These are phyloP conservation scores for Candoia aspera DNA, from an alignment of 2,113 vertebrate genomes.

Conservation along the genomic window DNA sequence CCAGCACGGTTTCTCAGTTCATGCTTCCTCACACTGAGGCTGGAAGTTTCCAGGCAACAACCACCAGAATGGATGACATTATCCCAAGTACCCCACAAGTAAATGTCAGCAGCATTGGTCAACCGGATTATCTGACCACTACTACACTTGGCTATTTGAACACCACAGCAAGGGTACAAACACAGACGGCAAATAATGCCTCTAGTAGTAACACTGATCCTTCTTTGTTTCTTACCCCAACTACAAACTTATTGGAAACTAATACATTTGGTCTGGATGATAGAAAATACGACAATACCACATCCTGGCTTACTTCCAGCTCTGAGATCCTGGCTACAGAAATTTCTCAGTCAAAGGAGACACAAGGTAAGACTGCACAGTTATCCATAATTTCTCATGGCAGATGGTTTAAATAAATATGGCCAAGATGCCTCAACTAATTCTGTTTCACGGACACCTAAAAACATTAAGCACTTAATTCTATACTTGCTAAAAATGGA, in stretches of 20 bases:
- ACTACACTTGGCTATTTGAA: background rate
- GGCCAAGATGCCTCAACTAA: background rate
- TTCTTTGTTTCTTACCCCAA: background rate
- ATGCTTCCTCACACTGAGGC: background rate
- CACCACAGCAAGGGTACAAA: background rate
- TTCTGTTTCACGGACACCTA: background rate
- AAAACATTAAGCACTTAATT: background rate
- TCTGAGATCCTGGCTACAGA: constrained; percentile 23
- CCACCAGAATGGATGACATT: constrained; percentile 31
- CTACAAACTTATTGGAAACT: constrained; percentile 35
- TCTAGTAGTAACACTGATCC: constrained; percentile 45
- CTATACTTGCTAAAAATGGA: background rate
- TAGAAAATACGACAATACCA: constrained; percentile 39
- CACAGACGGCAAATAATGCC: background rate
- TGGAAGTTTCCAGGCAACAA: constrained; percentile 2
- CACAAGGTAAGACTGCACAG: constrained; percentile 41
- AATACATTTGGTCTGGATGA: constrained; percentile 20
- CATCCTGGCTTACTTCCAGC: constrained; percentile 12
- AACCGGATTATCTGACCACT: constrained; percentile 18
- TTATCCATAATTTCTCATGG: background rate
- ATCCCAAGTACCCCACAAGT: constrained; percentile 28
- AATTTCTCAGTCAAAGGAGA: background rate
- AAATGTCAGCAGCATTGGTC: constrained; percentile 20
- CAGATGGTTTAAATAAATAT: background rate
- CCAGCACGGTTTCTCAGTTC: background rate